Evolutionary conservation across 2,113 vertebrate genomes (phyloP), one percentile per base, ranked within the genome.

Genomic region (Hymenochirus boettgeri): DNA sequence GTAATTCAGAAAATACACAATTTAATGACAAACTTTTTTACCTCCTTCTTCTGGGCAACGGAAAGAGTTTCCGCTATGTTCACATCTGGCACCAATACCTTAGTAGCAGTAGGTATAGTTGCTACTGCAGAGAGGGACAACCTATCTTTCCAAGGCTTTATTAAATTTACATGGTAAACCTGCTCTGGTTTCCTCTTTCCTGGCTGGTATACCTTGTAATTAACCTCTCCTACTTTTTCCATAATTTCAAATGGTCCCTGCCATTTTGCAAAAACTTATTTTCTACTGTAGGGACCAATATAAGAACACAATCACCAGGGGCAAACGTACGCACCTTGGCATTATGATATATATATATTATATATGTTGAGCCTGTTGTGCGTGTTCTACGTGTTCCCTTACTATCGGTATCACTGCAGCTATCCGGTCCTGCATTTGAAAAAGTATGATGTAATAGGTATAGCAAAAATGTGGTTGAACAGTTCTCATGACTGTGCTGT

Each of bases 181-280:
- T 39, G 35, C 12, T 39, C 35, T 39, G 52, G 26, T 27, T 59
- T 59, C 18, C 37, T 13, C 21, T 19, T 59, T 10, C 35, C 33
- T 19, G 35, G 35, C 3, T 57, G 31, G 6, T 18, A 17, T n/a
- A n/a, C n/a, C n/a, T n/a, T n/a, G 2, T 57, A 39, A 23, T 24
- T 25, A 22, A 42, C 35, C 9, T 58, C 21, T 4, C 56, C 21
- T 3, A 58, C 33, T 19, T 39, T n/a, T 17, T 54, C 26, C 4
- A 54, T 13, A 22, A 58, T 24, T 39, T 58, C 56, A 24, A 24
- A 58, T 42, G 33, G 33, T 31, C 22, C 56, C 22, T 58, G 56
- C 56, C 56, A 58, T 25, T 4, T 42, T 19, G 21, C 22, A 8
- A 58, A 22, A 17, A 58, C n/a, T n/a, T n/a, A n/a, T n/a, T n/a